Conservation (phyloP, 1,140 invertebrate species). For the Nasonia giraulti region DNA sequence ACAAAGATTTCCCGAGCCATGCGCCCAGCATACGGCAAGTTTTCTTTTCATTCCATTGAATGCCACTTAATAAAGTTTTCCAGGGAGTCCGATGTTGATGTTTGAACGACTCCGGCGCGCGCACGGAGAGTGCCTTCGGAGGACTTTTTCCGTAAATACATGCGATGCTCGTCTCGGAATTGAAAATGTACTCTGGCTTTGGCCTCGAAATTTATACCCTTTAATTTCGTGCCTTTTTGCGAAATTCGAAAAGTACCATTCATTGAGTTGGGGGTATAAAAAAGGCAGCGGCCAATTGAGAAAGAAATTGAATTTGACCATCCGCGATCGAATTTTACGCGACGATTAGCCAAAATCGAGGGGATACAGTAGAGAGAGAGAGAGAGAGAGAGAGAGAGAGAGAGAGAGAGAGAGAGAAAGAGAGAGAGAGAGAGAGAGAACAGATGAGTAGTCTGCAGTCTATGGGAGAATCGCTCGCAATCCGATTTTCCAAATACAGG, state of each 20-base stretch:
- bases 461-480: background rate
- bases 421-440: too few species aligned
- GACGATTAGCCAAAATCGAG: background rate
- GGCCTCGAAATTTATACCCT: too few species aligned
- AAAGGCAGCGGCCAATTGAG: background rate
- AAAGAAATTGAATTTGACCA: background rate
- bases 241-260: background rate
- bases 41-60: slow-evolving; percentile 4
- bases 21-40: background rate
- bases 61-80: background rate
- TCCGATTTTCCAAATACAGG: background rate
- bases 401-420: too few species aligned
- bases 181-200: too few species aligned
- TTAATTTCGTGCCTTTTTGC: too few species aligned
- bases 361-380: background rate
- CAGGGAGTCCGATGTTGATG: background rate
- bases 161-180: too few species aligned
- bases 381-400: too few species aligned
- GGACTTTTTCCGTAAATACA: background rate
- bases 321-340: background rate
- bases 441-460: background rate
- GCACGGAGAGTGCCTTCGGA: background rate
- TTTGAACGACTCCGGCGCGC: background rate
- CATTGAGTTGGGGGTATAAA: background rate
- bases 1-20: background rate